phyloP scores from a whole-genome alignment of 2,113 vertebrate genomes.

The Apaloderma vittatum region DNA sequence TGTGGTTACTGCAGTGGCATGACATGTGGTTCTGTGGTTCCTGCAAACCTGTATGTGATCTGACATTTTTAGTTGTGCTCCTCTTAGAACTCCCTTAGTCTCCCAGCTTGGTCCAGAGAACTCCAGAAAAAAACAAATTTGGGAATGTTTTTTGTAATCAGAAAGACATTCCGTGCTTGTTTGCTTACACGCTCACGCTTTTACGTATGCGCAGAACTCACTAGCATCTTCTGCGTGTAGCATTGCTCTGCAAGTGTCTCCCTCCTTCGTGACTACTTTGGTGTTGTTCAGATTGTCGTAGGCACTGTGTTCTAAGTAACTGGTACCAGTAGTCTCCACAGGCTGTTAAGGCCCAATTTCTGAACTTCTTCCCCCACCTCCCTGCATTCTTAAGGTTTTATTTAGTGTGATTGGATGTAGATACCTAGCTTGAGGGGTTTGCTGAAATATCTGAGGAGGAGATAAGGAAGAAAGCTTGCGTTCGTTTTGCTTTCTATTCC shows the following conservation, averaged over 20 bases:
- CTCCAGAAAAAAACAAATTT: neutral
- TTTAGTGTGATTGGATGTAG: neutral
- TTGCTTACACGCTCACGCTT: neutral
- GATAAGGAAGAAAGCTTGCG: neutral
- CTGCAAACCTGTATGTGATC: neutral
- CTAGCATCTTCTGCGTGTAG: rapidly evolving
- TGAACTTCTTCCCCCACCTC: neutral
- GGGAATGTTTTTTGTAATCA: neutral
- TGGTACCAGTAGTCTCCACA: neutral
- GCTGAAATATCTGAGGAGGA: neutral
- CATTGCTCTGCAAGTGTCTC: neutral
- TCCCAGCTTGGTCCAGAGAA: neutral
- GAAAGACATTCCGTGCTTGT: neutral
- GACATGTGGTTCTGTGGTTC: neutral
- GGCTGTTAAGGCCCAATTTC: neutral
- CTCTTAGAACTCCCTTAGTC: neutral
- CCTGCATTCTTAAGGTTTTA: neutral
- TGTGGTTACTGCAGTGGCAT: neutral
- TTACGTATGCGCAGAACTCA: neutral
- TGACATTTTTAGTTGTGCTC: neutral
- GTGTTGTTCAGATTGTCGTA: neutral
- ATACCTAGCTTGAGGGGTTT: neutral
- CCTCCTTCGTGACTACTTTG: neutral
- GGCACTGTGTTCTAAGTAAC: neutral
- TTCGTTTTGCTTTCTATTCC: neutral